phyloP scores from a whole-genome alignment of 1,140 invertebrate genomes.

The Bombyx mandarina region DNA sequence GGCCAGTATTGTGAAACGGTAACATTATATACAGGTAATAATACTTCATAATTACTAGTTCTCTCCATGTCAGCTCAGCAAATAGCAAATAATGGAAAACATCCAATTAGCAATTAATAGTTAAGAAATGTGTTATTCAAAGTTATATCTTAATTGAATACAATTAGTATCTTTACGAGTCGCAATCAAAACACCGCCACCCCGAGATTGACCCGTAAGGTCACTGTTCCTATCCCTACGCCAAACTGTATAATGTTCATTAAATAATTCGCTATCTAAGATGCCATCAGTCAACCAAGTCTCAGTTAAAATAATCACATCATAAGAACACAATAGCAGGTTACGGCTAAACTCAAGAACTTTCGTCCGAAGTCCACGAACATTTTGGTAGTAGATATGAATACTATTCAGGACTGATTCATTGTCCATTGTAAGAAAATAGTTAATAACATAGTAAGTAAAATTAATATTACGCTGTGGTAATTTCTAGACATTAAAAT shows the following conservation, averaged over 20 bases:
- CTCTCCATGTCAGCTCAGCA: no score
- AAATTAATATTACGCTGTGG: no score
- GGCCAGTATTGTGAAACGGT: no score
- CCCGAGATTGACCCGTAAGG: conserved; percentile 8
- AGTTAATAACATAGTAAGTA: no score
- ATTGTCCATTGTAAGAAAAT: no score
- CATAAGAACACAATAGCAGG: conserved; percentile 11
- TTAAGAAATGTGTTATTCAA: no score
- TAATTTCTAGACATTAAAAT: no score
- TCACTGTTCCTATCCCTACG: conserved; percentile 14
- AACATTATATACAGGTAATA: no score
- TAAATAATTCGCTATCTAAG: conserved; percentile 13
- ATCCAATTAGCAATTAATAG: no score
- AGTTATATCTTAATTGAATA: no score
- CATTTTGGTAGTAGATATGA: no score
- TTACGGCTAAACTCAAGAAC: conserved; percentile 13
- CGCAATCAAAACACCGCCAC: conserved; percentile 11
- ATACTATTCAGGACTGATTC: conserved; percentile 9
- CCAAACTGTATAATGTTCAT: conserved; percentile 19
- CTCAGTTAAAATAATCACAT: conserved; percentile 17
- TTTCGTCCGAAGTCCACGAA: conserved; percentile 20
- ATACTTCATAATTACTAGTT: no score
- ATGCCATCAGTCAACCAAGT: conserved; percentile 18
- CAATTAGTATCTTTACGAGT: conserved; percentile 4
- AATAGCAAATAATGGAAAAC: neutral